Conservation (phyloP, 35 echinoderm and acorn worm genomes). For the Acanthaster planci region DNA sequence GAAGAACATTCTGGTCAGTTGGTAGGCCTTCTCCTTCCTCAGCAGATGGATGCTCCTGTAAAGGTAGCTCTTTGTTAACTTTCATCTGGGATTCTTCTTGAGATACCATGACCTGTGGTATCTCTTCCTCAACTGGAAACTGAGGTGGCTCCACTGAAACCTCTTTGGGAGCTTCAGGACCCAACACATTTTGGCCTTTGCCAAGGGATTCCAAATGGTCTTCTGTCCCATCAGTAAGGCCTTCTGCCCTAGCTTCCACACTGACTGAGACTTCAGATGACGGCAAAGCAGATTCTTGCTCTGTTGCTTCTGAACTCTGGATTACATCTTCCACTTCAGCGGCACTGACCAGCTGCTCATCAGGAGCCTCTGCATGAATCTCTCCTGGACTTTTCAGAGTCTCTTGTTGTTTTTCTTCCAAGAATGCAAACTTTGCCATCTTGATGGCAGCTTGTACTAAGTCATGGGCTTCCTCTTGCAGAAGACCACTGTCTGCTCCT, state of each 20-base stretch:
- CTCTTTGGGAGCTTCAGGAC: too few relatives aligned
- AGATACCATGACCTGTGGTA: neutral
- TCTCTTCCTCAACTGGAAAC: neutral
- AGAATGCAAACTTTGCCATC: neutral
- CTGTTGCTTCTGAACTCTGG: neutral
- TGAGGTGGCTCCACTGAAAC: neutral
- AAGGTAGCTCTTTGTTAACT: neutral
- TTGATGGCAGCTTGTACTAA: neutral
- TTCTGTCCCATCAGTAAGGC: too few relatives aligned
- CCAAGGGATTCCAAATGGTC: too few relatives aligned
- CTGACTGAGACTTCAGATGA: neutral
- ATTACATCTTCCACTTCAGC: neutral
- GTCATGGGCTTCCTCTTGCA: neutral
- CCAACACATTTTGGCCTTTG: too few relatives aligned
- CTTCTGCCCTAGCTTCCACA: neutral
- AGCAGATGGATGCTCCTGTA: neutral
- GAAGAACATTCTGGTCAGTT: neutral
- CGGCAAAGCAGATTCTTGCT: neutral
- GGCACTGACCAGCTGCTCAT: neutral
- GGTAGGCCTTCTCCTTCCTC: neutral
- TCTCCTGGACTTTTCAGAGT: neutral
- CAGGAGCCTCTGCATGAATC: neutral
- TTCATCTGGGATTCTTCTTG: slow-evolving; percentile 1
- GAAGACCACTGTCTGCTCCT: neutral
- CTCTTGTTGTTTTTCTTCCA: neutral